phyloP scores from a whole-genome alignment of 2,797 vertebrate species.

The Carcharodon carcharias region DNA sequence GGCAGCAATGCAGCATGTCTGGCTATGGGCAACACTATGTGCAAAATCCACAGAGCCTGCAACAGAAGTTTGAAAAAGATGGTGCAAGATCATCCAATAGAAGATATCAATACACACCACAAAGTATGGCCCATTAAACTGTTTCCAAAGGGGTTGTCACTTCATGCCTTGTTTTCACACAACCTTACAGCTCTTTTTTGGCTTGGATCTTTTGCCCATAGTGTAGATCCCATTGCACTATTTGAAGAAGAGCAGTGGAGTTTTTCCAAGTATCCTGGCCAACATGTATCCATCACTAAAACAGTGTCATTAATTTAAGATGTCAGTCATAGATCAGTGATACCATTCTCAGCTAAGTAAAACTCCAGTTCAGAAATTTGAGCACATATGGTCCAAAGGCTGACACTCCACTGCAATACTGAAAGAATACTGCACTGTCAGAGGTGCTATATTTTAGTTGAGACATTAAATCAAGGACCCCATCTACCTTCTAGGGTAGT shows the following conservation, averaged over 20 bases:
- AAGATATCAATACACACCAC: not conserved
- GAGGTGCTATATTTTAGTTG: not conserved
- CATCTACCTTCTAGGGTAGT: not conserved
- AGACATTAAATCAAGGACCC: not conserved
- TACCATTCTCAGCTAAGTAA: not conserved
- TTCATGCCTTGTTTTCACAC: not conserved
- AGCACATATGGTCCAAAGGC: not conserved
- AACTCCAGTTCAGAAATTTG: not conserved
- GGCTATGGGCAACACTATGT: not conserved
- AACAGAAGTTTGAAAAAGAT: not conserved
- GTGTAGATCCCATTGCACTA: not conserved
- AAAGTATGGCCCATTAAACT: not conserved
- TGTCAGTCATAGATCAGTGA: not conserved
- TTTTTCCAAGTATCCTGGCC: not conserved
- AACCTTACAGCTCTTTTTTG: not conserved
- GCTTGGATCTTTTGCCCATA: not conserved
- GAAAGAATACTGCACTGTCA: not conserved
- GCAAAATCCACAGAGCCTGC: not conserved
- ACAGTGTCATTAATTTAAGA: not conserved
- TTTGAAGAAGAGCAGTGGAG: not conserved
- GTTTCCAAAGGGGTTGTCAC: not conserved
- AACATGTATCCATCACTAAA: not conserved
- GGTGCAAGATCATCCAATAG: not conserved
- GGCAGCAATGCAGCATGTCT: not conserved
- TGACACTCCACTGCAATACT: not conserved